Evolutionary conservation across 2,888 invertebrate genomes (phyloP).

Genomic region (Pristionchus mayeri): DNA sequence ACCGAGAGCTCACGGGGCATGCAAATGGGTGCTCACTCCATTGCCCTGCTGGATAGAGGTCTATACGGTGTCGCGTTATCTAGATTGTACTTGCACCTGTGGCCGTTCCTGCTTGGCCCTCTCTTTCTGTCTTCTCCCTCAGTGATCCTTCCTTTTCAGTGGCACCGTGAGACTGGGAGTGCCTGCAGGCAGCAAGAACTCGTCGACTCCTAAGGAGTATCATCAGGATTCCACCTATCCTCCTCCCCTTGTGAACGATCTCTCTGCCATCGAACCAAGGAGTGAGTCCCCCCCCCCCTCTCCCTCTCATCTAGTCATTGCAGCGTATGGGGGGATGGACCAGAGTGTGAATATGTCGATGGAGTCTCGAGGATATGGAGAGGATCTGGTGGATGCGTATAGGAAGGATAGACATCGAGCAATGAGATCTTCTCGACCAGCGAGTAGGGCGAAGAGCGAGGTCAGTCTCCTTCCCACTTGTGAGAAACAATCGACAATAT

Average conservation of each 20-base stretch:
- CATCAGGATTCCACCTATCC: constrained; percentile 37
- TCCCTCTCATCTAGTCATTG: not conserved
- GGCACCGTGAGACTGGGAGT: not conserved
- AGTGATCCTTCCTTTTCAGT: not conserved
- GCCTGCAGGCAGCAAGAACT: not conserved
- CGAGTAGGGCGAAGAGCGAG: constrained; percentile 33
- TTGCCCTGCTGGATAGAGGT: not conserved
- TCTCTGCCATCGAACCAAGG: constrained; percentile 37
- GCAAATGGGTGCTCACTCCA: not conserved
- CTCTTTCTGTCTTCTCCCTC: not conserved
- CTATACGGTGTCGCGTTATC: not conserved
- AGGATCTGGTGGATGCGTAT: constrained; percentile 31
- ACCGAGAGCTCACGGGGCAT: not conserved
- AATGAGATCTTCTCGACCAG: constrained; percentile 15
- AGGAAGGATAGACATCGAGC: constrained; percentile 45
- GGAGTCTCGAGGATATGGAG: constrained; percentile 46
- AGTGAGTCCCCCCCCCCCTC: not conserved
- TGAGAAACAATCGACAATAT: too few relatives aligned
- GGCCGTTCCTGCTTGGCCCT: not conserved
- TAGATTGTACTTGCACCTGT: not conserved
- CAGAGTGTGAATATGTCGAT: constrained; percentile 42
- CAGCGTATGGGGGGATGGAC: constrained; percentile 25
- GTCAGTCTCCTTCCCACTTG: too few relatives aligned
- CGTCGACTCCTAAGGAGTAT: constrained; percentile 40
- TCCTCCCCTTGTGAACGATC: constrained; percentile 26